These are phyloP conservation scores for Enteromius trimaculatus DNA, from an alignment of 2,797 vertebrate species.

Conservation along the genomic window DNA sequence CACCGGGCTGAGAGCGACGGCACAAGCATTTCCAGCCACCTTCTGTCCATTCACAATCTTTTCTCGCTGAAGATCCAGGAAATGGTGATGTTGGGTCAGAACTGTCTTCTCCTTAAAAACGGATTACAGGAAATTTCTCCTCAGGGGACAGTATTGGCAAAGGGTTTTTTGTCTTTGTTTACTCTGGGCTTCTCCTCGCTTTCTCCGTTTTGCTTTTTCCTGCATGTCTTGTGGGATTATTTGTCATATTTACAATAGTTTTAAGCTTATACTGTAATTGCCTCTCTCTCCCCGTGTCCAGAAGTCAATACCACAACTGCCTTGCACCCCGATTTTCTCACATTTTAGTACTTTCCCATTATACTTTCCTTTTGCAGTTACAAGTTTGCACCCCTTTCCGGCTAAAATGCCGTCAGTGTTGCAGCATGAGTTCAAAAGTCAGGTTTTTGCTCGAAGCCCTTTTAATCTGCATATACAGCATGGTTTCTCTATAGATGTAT, in stretches of 20 bases:
- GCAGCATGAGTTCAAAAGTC: constrained; percentile 14
- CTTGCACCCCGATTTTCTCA: background rate
- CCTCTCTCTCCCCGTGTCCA: background rate
- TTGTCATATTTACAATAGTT: background rate
- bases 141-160: constrained; percentile 45
- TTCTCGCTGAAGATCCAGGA: background rate
- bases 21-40: constrained; percentile 14
- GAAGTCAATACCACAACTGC: background rate
- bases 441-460: constrained; percentile 3
- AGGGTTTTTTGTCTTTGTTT: background rate
- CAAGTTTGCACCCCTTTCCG: background rate
- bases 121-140: constrained; percentile 32
- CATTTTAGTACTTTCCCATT: background rate
- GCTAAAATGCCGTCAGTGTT: constrained; percentile 43
- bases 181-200: background rate
- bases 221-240: constrained; percentile 8
- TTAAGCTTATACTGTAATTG: constrained; percentile 2
- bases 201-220: constrained; percentile 17
- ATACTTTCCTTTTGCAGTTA: background rate
- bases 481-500: constrained; percentile 6
- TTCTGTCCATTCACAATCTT: constrained; percentile 2
- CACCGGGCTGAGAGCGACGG: background rate
- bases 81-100: background rate
- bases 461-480: constrained; percentile 37
- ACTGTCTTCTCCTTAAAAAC: constrained; percentile 10